Percentiles rank a stretch among this genome's conserved stretches.
Conservation (phyloP, 2,888 invertebrate species). For the Tinea pellionella region DNA sequence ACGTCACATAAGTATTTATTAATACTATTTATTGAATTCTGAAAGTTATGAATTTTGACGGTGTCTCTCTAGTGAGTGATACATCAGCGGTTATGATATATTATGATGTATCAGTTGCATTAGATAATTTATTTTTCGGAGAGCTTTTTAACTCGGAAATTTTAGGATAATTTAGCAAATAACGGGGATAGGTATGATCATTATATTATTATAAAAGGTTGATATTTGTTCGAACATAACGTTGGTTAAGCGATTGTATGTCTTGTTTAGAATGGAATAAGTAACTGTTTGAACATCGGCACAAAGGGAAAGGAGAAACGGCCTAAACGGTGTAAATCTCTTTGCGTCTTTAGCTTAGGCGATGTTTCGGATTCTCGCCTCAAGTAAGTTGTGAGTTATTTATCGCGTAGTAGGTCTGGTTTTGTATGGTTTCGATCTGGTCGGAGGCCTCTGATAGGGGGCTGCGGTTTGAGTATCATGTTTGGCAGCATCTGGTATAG, state of each 20-base stretch:
- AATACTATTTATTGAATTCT: background rate
- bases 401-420: background rate
- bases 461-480: background rate
- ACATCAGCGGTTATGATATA: slow-evolving; percentile 16
- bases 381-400: slow-evolving; percentile 7
- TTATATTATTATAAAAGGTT: slow-evolving; percentile 3
- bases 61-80: slow-evolving; percentile 24
- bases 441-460: background rate
- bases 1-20: background rate
- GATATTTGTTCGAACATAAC: slow-evolving; percentile 20
- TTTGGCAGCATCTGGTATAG: background rate
- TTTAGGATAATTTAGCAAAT: slow-evolving; percentile 33
- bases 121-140: slow-evolving; percentile 35
- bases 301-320: background rate
- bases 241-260: slow-evolving; percentile 33
- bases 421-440: background rate
- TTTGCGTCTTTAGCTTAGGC: background rate
- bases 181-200: slow-evolving; percentile 38
- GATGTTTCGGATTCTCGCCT: background rate
- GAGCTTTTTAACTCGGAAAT: slow-evolving; percentile 50
- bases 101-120: slow-evolving; percentile 22
- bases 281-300: slow-evolving; percentile 36
- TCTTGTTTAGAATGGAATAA: slow-evolving; percentile 32
- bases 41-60: slow-evolving; percentile 21
- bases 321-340: background rate